Conservation (phyloP, 2,797 vertebrate species). For the Siniperca obscura region DNA sequence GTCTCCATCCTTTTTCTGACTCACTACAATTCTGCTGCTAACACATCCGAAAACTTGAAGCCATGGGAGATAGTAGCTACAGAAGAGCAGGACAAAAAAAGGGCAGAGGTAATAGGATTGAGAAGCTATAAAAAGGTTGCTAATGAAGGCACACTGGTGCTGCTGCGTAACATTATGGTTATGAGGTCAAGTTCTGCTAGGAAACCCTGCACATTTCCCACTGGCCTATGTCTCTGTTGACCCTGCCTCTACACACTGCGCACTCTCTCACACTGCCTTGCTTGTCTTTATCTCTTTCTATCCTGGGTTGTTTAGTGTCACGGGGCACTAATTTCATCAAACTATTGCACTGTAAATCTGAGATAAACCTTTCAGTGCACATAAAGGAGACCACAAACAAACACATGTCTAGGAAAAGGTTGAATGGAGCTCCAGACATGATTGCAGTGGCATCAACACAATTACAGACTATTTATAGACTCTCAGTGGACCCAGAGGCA, state of each 20-base stretch:
- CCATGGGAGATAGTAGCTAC: constrained; percentile 22
- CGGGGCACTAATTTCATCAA: constrained; percentile 50
- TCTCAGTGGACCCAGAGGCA: constrained; percentile 18
- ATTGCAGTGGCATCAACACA: constrained; percentile 35
- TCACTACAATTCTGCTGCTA: too few relatives aligned
- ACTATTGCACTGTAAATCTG: constrained; percentile 27
- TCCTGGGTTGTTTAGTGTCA: constrained; percentile 48
- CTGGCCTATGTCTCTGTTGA: constrained; percentile 46
- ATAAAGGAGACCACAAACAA: constrained; percentile 41
- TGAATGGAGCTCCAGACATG: constrained; percentile 37
- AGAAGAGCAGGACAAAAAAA: constrained; percentile 52
- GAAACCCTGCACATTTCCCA: constrained; percentile 66
- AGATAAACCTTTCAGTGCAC: constrained; percentile 46
- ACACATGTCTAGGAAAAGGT: constrained; percentile 35
- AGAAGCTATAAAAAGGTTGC: constrained; percentile 75
- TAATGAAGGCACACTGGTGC: constrained; percentile 69
- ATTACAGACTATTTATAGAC: constrained; percentile 61
- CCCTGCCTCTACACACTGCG: constrained; percentile 21
- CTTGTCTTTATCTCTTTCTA: constrained; percentile 39
- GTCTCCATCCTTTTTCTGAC: too few relatives aligned
- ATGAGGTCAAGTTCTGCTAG: constrained; percentile 72
- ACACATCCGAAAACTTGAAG: constrained; percentile 36
- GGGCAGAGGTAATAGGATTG: constrained; percentile 70
- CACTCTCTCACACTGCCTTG: constrained; percentile 11
- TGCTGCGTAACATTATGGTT: constrained; percentile 61